Evolutionary conservation across 2,113 vertebrate species (phyloP).

Genomic region (Tyrannus savana): DNA sequence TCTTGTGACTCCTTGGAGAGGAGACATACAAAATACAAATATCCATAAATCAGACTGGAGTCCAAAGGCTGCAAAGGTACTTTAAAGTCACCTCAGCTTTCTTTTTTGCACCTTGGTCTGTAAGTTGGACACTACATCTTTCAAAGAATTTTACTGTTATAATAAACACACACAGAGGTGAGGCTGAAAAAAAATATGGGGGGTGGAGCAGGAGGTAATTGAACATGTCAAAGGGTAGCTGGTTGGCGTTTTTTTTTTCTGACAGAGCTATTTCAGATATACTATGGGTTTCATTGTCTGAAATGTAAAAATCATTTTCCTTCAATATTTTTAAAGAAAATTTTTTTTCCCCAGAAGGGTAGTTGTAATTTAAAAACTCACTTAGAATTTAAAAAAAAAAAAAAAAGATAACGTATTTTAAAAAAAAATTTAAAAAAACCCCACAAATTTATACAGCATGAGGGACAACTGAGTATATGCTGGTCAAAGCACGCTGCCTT

Average conservation of each 20-base stretch:
- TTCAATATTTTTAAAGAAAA: not conserved
- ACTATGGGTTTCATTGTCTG: not conserved
- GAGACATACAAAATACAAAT: not conserved
- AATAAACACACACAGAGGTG: not conserved
- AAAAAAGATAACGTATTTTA: not conserved
- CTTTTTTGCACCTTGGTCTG: not conserved
- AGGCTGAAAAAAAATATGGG: not conserved
- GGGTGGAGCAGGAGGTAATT: conserved; percentile 3
- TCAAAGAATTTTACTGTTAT: conserved; percentile 21
- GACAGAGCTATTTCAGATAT: conserved; percentile 22
- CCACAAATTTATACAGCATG: not conserved
- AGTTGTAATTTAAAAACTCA: not conserved
- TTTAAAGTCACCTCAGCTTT: conserved; percentile 14
- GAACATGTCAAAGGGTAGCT: not conserved
- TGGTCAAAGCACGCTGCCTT: not conserved
- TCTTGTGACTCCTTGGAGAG: not conserved
- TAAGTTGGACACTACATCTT: not conserved
- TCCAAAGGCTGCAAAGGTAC: not conserved
- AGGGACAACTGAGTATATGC: not conserved
- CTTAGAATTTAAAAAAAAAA: not conserved
- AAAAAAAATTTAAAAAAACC: not conserved
- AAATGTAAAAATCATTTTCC: not conserved
- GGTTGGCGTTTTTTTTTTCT: not conserved
- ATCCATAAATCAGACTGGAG: not conserved
- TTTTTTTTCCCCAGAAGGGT: not conserved